phyloP scores from a whole-genome alignment of 1,140 invertebrate species.

The Ectropis grisescens region DNA sequence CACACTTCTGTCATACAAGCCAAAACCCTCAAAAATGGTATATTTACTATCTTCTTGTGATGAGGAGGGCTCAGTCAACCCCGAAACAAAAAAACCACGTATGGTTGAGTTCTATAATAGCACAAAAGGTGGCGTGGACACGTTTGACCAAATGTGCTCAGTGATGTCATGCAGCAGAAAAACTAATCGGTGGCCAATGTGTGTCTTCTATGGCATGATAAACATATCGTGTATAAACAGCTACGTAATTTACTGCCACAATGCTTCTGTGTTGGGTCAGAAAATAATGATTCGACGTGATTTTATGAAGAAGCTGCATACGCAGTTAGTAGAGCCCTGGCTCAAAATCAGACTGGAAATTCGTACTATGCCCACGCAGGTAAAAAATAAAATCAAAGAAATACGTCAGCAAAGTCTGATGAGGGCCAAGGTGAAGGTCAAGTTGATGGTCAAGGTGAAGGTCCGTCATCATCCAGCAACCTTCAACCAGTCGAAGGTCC shows the following conservation, averaged over 20 bases:
- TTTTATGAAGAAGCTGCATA: conserved; percentile 12
- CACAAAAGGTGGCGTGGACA: too few species aligned
- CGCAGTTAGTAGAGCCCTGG: conserved; percentile 7
- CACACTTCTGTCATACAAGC: background rate
- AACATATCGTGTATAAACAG: conserved; percentile 31
- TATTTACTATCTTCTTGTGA: background rate
- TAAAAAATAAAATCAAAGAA: conserved; percentile 3
- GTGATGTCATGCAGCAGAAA: conserved; percentile 15
- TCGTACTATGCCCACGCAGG: conserved; percentile 2
- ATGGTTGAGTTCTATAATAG: background rate
- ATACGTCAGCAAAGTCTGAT: background rate
- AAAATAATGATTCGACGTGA: conserved; percentile 3
- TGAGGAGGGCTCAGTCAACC: background rate
- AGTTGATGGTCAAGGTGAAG: background rate
- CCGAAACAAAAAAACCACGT: background rate
- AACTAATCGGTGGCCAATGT: conserved; percentile 28
- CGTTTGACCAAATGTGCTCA: too few species aligned
- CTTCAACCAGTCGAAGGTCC: background rate
- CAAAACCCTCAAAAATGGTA: background rate
- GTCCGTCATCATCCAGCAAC: background rate
- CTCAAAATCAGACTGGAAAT: conserved; percentile 3
- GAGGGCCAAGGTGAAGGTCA: background rate
- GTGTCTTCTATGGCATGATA: conserved; percentile 25
- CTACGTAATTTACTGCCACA: conserved; percentile 15
- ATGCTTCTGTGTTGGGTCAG: conserved; percentile 3